Conservation (phyloP, 2,888 invertebrate genomes). For the Nephrotoma appendiculata region DNA sequence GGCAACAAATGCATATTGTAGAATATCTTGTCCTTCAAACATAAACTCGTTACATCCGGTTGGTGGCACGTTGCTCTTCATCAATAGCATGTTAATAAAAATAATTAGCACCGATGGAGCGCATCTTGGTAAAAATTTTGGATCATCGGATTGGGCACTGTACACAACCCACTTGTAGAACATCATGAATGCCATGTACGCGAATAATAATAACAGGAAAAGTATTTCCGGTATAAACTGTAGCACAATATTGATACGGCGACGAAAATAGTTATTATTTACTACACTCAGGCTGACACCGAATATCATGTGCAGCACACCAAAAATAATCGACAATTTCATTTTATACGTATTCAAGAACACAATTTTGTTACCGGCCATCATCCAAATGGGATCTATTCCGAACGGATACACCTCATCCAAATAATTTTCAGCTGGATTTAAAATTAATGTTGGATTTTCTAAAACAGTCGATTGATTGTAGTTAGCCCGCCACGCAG, state of each 20-base stretch:
- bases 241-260: slow-evolving; percentile 51
- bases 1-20: slow-evolving; percentile 67
- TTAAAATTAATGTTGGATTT: slow-evolving; percentile 39
- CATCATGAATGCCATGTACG: slow-evolving; percentile 84
- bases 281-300: slow-evolving; percentile 73
- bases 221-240: slow-evolving; percentile 86
- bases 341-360: slow-evolving; percentile 93
- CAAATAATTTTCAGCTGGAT: slow-evolving; percentile 41
- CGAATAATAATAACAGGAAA: slow-evolving; percentile 77
- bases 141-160: slow-evolving; percentile 33
- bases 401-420: slow-evolving; percentile 58
- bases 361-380: slow-evolving; percentile 77
- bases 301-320: slow-evolving; percentile 88
- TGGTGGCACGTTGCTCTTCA: slow-evolving; percentile 34
- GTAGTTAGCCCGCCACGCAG: slow-evolving; percentile 57
- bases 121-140: slow-evolving; percentile 34
- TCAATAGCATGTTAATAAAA: slow-evolving; percentile 67
- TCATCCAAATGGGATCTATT: slow-evolving; percentile 63
- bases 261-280: slow-evolving; percentile 59
- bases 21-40: slow-evolving; percentile 50
- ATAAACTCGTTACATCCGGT: slow-evolving; percentile 43
- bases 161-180: slow-evolving; percentile 80
- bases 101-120: slow-evolving; percentile 64
- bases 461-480: slow-evolving; percentile 34
- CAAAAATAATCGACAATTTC: slow-evolving; percentile 89